A percentile compares a stretch with the other conserved stretches of the same genome.
Conservation (phyloP, 2,888 invertebrate species). For the Aporophyla nigra region DNA sequence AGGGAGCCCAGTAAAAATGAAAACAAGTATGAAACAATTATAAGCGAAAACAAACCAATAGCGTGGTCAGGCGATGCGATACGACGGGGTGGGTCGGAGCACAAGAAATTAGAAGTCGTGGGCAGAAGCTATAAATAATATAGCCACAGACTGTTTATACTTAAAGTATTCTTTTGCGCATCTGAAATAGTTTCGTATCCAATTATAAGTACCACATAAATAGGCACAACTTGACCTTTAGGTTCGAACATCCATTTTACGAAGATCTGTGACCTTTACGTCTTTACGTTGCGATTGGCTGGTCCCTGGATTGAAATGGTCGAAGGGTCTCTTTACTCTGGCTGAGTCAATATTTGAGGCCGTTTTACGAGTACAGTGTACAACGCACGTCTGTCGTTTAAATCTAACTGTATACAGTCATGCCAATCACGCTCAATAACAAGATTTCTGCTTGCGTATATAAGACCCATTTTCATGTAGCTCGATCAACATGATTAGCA, state of each 20-base stretch:
- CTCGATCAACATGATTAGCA: slow-evolving; percentile 40
- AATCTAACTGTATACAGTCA: slow-evolving; percentile 25
- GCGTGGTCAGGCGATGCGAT: too few relatives aligned
- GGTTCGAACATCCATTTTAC: slow-evolving; percentile 50
- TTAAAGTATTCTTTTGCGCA: slow-evolving; percentile 15
- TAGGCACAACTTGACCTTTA: slow-evolving; percentile 52
- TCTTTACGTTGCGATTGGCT: slow-evolving; percentile 57
- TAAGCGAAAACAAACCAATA: too few relatives aligned
- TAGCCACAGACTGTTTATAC: not conserved
- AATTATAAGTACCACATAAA: slow-evolving; percentile 26
- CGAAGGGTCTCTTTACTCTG: slow-evolving; percentile 60
- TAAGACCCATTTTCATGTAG: slow-evolving; percentile 6
- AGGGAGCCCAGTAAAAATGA: too few relatives aligned
- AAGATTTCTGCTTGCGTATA: slow-evolving; percentile 23
- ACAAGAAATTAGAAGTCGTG: too few relatives aligned
- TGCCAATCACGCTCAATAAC: slow-evolving; percentile 28
- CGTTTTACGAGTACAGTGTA: slow-evolving; percentile 42
- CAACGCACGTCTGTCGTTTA: slow-evolving; percentile 35
- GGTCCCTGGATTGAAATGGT: slow-evolving; percentile 56
- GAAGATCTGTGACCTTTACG: slow-evolving; percentile 49
- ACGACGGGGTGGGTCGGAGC: too few relatives aligned
- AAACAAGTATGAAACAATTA: too few relatives aligned
- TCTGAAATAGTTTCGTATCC: slow-evolving; percentile 27
- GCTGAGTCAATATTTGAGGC: slow-evolving; percentile 67
- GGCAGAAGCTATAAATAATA: slow-evolving; percentile 1